Conservation (phyloP, 2,797 vertebrate species). For the Muscicapa striata region DNA sequence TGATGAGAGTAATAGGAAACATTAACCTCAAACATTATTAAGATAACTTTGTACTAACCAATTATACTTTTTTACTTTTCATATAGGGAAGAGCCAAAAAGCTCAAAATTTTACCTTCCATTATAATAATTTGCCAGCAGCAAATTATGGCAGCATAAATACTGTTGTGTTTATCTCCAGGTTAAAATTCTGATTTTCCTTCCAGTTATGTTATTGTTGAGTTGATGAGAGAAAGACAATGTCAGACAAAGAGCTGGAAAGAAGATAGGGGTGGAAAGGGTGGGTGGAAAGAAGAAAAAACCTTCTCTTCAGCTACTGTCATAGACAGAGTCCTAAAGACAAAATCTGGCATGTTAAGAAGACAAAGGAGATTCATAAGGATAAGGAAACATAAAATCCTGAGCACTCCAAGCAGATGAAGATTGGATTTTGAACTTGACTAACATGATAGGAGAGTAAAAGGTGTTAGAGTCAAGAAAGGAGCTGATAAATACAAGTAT, state of each 20-base stretch:
- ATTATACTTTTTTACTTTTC: background rate
- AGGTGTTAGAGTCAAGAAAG: background rate
- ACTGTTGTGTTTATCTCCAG: background rate
- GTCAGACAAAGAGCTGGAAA: background rate
- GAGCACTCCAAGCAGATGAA: background rate
- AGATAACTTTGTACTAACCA: background rate
- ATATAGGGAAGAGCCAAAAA: background rate
- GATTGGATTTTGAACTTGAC: background rate
- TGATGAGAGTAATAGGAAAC: background rate
- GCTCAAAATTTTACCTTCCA: background rate
- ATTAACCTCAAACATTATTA: background rate
- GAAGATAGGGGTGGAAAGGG: background rate
- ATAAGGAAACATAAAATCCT: background rate
- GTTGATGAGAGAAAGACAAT: background rate
- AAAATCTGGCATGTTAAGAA: background rate
- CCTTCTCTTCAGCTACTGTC: background rate
- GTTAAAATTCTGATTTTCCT: background rate
- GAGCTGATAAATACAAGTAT: background rate
- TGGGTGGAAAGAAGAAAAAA: background rate
- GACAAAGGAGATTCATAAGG: background rate
- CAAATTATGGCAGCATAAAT: background rate
- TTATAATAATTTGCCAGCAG: background rate
- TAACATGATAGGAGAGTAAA: background rate
- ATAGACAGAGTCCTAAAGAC: background rate
- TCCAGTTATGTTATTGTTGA: background rate